A percentile compares a stretch with the other conserved stretches of the same genome.
These are phyloP conservation scores for Porphyrio hochstetteri DNA, from an alignment of 2,113 vertebrate genomes.

Conservation along the genomic window DNA sequence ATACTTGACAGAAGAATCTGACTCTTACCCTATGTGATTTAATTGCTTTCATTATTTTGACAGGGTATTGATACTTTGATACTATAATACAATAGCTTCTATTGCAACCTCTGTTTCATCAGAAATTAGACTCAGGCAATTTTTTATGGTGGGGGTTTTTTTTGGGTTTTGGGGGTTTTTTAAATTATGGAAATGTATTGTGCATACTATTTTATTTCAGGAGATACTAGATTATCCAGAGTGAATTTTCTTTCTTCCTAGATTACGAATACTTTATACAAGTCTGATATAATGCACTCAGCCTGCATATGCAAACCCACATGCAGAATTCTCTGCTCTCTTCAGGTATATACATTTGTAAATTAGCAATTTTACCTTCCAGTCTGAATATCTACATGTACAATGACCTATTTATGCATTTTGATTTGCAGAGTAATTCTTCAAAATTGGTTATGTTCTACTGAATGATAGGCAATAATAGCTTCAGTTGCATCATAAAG, in stretches of 20 bases:
- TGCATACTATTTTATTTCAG: not conserved
- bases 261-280: not conserved
- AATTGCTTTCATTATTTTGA: not conserved
- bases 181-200: not conserved
- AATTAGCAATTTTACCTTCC: not conserved
- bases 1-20: not conserved
- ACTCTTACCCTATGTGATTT: not conserved
- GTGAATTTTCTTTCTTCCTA: not conserved
- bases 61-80: not conserved
- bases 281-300: not conserved
- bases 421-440: not conserved
- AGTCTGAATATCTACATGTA: not conserved
- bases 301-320: not conserved
- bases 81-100: not conserved
- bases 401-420: not conserved
- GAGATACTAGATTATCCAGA: not conserved
- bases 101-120: not conserved
- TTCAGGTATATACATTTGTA: not conserved
- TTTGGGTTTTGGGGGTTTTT: not conserved
- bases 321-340: not conserved
- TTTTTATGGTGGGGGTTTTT: too few relatives aligned
- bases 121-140: not conserved
- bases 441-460: not conserved
- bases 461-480: not conserved
- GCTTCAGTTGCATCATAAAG: slow-evolving; percentile 58